Conservation (phyloP, 2,888 invertebrate species). For the Globia sparganii region DNA sequence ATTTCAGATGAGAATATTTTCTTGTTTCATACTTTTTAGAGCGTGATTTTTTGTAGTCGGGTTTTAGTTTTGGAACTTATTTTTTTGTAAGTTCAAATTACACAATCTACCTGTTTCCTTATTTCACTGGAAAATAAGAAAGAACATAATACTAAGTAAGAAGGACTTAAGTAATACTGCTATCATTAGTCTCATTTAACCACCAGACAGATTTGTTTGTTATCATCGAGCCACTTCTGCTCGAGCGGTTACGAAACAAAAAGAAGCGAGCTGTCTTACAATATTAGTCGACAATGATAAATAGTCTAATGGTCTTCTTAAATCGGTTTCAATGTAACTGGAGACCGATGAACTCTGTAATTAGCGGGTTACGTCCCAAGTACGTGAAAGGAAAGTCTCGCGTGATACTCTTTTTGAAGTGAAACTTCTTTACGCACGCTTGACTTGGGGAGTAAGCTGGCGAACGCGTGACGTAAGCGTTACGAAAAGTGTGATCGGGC, state of each 20-base stretch:
- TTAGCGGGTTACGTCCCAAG: constrained; percentile 80
- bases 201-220: constrained; percentile 44
- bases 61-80: no score
- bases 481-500: no score
- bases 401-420: constrained; percentile 81
- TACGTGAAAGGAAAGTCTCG: constrained; percentile 82
- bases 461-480: no score
- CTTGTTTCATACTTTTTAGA: no score
- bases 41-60: no score
- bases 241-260: constrained; percentile 47
- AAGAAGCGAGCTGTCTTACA: constrained; percentile 34
- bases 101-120: neutral
- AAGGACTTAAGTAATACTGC: constrained; percentile 1
- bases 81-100: constrained; percentile 5
- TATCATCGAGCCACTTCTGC: constrained; percentile 44
- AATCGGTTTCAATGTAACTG: constrained; percentile 72
- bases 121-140: constrained; percentile 19
- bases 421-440: no score
- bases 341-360: constrained; percentile 81
- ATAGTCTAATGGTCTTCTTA: constrained; percentile 57
- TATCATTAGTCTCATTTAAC: constrained; percentile 40
- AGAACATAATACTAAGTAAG: neutral
- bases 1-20: no score
- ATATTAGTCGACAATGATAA: constrained; percentile 54
- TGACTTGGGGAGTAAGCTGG: no score